Evolutionary conservation across 1,140 invertebrate species (phyloP), one percentile per base, ranked within the genome.

Genomic region (Aphelenchoides fujianensis): DNA sequence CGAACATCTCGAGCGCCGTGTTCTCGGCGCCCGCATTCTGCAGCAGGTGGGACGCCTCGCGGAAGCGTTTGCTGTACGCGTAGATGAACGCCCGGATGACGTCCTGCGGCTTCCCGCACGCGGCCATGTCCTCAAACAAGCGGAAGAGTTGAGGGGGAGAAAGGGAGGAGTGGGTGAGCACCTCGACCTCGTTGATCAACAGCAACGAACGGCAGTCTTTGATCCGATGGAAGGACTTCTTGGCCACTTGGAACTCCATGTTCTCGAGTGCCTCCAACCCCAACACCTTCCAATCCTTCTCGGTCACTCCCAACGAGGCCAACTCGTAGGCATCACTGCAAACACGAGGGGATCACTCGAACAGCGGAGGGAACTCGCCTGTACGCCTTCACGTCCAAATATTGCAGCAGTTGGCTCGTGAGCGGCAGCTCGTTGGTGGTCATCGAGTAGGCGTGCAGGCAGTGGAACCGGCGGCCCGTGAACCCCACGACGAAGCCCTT

Each of bases 241-340:
- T 89, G 0, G 94, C 93, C 12, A 94, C 89, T 69, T 91, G 89
- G 73, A 97, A 90, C 72, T 96, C 89, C 19, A 96, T 84, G 63
- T 91, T 89, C 81, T 97, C 91, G 2, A 98, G 84, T 0, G 95
- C 92, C 1, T 91, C 88, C 54, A 90, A 88, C 0, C 92, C 95
- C 35, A 98, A 85, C 30, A 90, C 88, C 79, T 93, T 90, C 95
- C 95, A 98, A 84, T 98, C 95, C 34, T 89, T 89, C 73, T 92
- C 90, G 19, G 95, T 94, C 0, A 98, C 94, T 32, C 92, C 92
- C 37, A 98, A 86, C 82, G 93, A 96, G 0, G 95, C 95, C n/a
- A 97, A 90, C 75, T 90, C 88, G 85, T 95, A 95, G 0, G 95
- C 95, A 82, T 96, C 91, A 59, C 91, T 92, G 82, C 37, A 82